These are phyloP conservation scores for Andrena hattorfiana DNA, from an alignment of 2,888 invertebrate genomes.

Conservation along the genomic window DNA sequence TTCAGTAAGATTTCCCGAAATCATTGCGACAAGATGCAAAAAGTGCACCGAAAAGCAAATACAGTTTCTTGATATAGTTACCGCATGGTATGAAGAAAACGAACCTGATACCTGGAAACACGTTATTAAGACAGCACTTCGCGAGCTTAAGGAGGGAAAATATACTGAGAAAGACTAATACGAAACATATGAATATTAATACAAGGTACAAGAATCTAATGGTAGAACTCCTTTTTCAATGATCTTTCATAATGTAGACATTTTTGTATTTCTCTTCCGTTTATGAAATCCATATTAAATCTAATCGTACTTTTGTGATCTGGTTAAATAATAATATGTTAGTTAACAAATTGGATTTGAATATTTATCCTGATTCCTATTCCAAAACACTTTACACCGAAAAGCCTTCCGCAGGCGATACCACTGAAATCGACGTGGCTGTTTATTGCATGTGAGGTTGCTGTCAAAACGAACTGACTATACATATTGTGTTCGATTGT, in stretches of 20 bases:
- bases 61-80: conserved; percentile 70
- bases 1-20: conserved; percentile 74
- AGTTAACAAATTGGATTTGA: too few species aligned
- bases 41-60: conserved; percentile 77
- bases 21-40: conserved; percentile 74
- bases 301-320: too few species aligned
- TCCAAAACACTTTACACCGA: too few species aligned
- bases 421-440: not conserved
- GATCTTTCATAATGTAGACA: too few species aligned
- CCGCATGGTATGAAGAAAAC: conserved; percentile 74
- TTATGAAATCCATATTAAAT: too few species aligned
- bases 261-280: too few species aligned
- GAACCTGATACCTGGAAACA: conserved; percentile 72
- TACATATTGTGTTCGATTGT: not conserved
- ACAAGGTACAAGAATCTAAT: not conserved
- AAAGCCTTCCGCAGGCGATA: too few species aligned
- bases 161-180: not conserved
- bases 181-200: not conserved
- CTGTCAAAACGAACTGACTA: not conserved
- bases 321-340: too few species aligned
- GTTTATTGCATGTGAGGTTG: conserved; percentile 7
- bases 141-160: too few species aligned
- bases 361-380: too few species aligned
- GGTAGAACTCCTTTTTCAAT: too few species aligned
- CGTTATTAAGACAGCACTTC: not conserved